phyloP scores from a whole-genome alignment of 2,888 invertebrate species.

The Diplazon laetatorius region DNA sequence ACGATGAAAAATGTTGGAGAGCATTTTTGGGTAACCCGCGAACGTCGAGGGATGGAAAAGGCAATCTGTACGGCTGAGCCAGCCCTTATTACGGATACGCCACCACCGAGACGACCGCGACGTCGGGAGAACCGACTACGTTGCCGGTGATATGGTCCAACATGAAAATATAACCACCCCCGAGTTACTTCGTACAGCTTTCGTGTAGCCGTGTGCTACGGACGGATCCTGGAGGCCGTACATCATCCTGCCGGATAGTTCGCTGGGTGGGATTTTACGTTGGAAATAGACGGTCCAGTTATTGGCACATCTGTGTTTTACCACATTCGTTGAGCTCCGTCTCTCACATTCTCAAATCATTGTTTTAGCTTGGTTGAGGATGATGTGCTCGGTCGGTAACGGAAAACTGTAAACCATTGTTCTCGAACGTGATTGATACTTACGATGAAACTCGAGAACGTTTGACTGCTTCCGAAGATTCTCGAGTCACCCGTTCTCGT shows the following conservation, averaged over 20 bases:
- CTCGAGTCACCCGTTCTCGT: too few species aligned
- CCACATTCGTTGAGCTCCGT: background rate
- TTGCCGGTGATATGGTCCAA: constrained; percentile 62
- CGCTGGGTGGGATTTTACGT: background rate
- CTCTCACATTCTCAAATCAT: too few species aligned
- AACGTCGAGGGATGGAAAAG: constrained; percentile 68
- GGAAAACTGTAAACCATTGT: too few species aligned
- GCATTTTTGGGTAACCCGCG: constrained; percentile 45
- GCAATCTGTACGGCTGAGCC: constrained; percentile 79
- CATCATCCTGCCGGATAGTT: constrained; percentile 22
- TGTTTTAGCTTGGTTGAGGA: too few species aligned
- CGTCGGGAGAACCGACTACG: constrained; percentile 67
- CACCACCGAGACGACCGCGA: constrained; percentile 64
- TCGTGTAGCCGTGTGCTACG: constrained; percentile 16
- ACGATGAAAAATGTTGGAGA: too few species aligned
- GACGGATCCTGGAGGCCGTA: constrained; percentile 36
- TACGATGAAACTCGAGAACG: too few species aligned
- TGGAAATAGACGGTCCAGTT: constrained; percentile 7
- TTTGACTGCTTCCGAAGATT: too few species aligned
- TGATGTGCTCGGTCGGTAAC: too few species aligned
- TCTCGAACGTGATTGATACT: too few species aligned
- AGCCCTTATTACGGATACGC: constrained; percentile 78
- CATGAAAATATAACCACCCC: constrained; percentile 70
- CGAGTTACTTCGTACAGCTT: constrained; percentile 1
- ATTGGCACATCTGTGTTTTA: constrained; percentile 10